Evolutionary conservation across 2,888 invertebrate species (phyloP), one percentile per base, ranked within the genome.

Genomic region (Graphium colonna): DNA sequence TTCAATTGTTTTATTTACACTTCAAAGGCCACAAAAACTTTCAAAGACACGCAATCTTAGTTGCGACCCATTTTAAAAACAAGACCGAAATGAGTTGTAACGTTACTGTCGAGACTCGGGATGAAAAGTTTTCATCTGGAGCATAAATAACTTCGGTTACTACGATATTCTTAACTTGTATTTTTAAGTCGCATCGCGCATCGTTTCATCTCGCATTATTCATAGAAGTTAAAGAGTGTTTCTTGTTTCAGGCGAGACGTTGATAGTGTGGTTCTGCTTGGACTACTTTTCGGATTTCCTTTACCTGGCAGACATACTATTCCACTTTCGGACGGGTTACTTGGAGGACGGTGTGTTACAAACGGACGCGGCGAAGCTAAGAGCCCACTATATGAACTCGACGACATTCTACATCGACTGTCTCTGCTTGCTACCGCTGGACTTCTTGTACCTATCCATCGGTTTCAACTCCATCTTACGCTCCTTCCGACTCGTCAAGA

Each of bases 401-500:
- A 97, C 97, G 60, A 96, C 95, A 64, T 99, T 99, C 92, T 99
- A 99, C 93, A 96, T 98, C 81, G 98, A 99, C 93, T 98, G 98
- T 91, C 92, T 99, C 85, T 98, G 98, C 91, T 93, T 99, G 78
- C 92, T 99, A 78, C 99, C 99, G 65, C 92, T 99, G 81, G 99
- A 99, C 92, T 97, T 98, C 91, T 94, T 99, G 73, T 99, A 99
- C 90, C 92, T 99, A 76, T 98, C 98, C 84, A 97, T 99, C 85
- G 98, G 97, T 67, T 96, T 96, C 91, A 98, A 98, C 90, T 98
- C 98, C 71, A 97, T 98, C 73, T 91, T 99, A 67, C 94, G 98
- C 71, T 96, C 97, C 77, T 98, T 98, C 91, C 95, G 98, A 61
- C 92, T 99, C 75, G 97, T 98, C 69, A 98, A 98, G 87, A 97